Evolutionary conservation across 2,888 invertebrate species (phyloP).

Genomic region (Sylvicola fuscatus): DNA sequence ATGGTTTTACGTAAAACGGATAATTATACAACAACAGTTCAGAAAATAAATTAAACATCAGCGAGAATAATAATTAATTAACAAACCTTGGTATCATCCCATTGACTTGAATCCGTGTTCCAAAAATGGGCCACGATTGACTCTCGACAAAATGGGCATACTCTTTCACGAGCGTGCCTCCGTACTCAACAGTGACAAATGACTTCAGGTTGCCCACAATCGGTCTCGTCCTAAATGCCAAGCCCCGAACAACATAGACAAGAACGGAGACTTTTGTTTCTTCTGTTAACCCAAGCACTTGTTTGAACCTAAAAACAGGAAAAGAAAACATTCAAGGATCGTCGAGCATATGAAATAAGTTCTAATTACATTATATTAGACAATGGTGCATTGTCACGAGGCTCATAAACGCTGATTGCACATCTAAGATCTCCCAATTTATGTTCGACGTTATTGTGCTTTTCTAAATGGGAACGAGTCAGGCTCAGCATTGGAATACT

Average conservation of each 20-base stretch:
- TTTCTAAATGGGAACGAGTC: too few relatives aligned
- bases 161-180: slow-evolving; percentile 25
- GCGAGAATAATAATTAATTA: slow-evolving; percentile 4
- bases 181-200: slow-evolving; percentile 49
- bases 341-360: too few relatives aligned
- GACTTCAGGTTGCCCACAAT: slow-evolving; percentile 54
- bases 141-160: slow-evolving; percentile 43
- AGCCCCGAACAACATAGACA: slow-evolving; percentile 54
- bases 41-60: too few relatives aligned
- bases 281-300: slow-evolving; percentile 6
- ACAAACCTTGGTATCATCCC: slow-evolving; percentile 16
- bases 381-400: slow-evolving; percentile 21
- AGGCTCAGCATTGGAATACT: slow-evolving; percentile 35
- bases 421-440: slow-evolving; percentile 16
- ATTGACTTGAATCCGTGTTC: slow-evolving; percentile 33
- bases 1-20: too few relatives aligned
- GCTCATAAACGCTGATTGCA: slow-evolving; percentile 6
- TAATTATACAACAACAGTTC: too few relatives aligned
- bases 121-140: slow-evolving; percentile 66
- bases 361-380: too few relatives aligned
- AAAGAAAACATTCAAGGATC: too few relatives aligned
- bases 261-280: slow-evolving; percentile 29
- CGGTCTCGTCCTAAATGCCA: slow-evolving; percentile 51
- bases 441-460: too few relatives aligned
- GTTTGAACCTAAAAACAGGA: neutral